Evolutionary conservation across 2,888 invertebrate species (phyloP).

Genomic region (Agonopterix alstromeriana): DNA sequence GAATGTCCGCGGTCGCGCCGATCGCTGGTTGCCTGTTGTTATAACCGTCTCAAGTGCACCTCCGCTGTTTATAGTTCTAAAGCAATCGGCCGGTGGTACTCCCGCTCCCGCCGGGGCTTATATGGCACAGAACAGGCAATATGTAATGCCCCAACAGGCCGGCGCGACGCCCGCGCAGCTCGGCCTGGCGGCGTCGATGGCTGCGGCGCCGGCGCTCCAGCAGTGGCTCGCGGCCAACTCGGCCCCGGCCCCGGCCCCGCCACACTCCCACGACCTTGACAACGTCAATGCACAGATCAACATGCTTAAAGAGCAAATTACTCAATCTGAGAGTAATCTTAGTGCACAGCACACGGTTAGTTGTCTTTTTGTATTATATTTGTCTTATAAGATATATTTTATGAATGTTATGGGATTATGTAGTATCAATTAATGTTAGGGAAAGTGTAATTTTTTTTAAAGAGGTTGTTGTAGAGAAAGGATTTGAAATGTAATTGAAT

Average conservation of each 20-base stretch:
- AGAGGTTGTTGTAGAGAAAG: no score
- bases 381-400: background rate
- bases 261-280: conserved; percentile 62
- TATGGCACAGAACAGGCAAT: conserved; percentile 77
- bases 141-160: conserved; percentile 77
- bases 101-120: conserved; percentile 71
- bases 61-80: conserved; percentile 84
- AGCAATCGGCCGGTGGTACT: conserved; percentile 80
- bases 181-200: conserved; percentile 72
- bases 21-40: conserved; percentile 59
- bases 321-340: conserved; percentile 96
- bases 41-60: conserved; percentile 71
- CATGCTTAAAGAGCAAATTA: conserved; percentile 92
- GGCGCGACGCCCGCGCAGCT: conserved; percentile 75
- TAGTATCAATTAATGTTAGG: no score
- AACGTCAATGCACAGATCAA: conserved; percentile 85
- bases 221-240: conserved; percentile 67
- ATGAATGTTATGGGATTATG: no score
- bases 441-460: no score
- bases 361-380: conserved; percentile 6
- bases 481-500: no score
- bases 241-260: conserved; percentile 14
- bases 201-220: conserved; percentile 64
- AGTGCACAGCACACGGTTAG: conserved; percentile 95
- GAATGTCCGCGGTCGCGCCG: conserved; percentile 46